Base-by-base conservation (phyloP, 2,888 invertebrate species). In the Kryphioiulus occultus region DNA sequence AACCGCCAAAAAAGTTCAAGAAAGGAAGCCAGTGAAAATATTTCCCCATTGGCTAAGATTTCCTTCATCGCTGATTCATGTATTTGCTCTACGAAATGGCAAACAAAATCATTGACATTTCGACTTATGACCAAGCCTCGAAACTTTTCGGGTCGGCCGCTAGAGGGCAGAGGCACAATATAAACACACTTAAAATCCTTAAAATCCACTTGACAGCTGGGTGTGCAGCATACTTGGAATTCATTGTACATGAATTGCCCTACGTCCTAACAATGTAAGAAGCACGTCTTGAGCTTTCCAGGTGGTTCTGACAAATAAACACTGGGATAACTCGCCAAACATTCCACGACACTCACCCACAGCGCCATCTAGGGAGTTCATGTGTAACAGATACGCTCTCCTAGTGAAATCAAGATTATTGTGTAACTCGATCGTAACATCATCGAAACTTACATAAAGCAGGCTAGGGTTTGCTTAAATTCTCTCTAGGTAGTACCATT, bases 51-150 rank as follows among this genome's bases (percentile, higher is more conserved):
- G n/a, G 59, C 15, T 59, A 17, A n/a, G n/a, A 59, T n/a, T 59
- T 19, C 59, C 59, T 59, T 59, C 59, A n/a, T n/a, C 59, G n/a
- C 59, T 59, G 59, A 59, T 59, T 59, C 59, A 59, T 59, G n/a
- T 59, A 59, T 59, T 59, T 59, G 59, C 22, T 59, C n/a, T 59
- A n/a, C n/a, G 59, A 59, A 59, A 59, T n/a, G n/a, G n/a, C 19
- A 59, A 59, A 59, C 59, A 59, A 59, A 59, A 2, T 19, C 59
- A n/a, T 59, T 22, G 59, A 59, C 59, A 59, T 59, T 59, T n/a
- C 59, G n/a, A 9, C 59, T 59, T 59, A 19, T 47, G 47, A 47
- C 10, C 4, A 47, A 10, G 9, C 5, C 4, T 15, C 47, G 17
- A 47, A n/a, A 59, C n/a, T 15, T n/a, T n/a, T n/a, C n/a, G n/a